These are phyloP conservation scores for Reticulitermes lucifugus DNA, from an alignment of 2,888 invertebrate species.

Conservation along the genomic window DNA sequence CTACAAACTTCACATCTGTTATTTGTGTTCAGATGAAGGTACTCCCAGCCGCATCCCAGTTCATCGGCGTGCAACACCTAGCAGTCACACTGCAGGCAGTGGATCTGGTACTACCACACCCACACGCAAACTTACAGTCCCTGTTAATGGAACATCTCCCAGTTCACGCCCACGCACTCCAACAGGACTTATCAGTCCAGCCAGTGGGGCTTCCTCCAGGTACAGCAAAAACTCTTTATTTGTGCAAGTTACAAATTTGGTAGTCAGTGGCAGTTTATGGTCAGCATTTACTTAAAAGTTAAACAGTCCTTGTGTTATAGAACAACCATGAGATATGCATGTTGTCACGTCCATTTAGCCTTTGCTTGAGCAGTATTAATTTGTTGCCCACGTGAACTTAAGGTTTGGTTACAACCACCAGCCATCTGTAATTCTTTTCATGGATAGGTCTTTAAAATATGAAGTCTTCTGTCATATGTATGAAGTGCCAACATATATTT, in stretches of 20 bases:
- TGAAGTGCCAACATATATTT: too few relatives aligned
- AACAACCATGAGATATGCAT: too few relatives aligned
- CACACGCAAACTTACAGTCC: constrained; percentile 56
- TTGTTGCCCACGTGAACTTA: too few relatives aligned
- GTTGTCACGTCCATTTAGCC: too few relatives aligned
- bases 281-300: not conserved
- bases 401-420: too few relatives aligned
- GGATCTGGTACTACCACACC: constrained; percentile 45
- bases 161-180: constrained; percentile 78
- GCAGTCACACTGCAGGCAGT: constrained; percentile 63
- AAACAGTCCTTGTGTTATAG: not conserved
- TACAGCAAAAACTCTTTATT: constrained; percentile 61
- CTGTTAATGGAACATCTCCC: constrained; percentile 60
- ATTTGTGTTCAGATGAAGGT: constrained; percentile 72
- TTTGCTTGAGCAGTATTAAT: too few relatives aligned
- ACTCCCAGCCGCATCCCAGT: constrained; percentile 85
- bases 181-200: constrained; percentile 81
- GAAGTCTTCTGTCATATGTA: too few relatives aligned
- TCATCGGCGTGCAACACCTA: constrained; percentile 61
- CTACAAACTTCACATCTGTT: not conserved
- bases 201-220: constrained; percentile 76
- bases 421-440: too few relatives aligned
- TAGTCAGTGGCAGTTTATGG: not conserved
- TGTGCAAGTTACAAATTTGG: not conserved
- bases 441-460: too few relatives aligned